These are phyloP conservation scores for Trogon surrucura DNA, from an alignment of 2,113 vertebrate genomes.

Conservation along the genomic window DNA sequence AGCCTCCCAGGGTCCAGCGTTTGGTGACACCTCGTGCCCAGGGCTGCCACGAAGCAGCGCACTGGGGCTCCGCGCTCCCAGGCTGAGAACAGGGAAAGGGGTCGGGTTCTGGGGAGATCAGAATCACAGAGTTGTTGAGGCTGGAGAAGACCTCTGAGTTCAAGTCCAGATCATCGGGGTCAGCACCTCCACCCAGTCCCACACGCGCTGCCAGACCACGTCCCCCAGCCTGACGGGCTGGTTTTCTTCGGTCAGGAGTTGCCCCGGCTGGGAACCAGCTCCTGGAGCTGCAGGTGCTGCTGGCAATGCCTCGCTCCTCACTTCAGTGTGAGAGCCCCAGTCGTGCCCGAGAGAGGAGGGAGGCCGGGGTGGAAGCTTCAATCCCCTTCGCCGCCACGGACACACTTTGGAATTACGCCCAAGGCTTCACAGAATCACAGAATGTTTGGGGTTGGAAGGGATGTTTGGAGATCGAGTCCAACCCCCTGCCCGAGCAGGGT, in stretches of 20 bases:
- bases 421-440: too few relatives aligned
- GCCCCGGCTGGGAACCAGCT: background rate
- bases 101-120: background rate
- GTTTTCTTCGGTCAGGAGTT: background rate
- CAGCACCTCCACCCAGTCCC: background rate
- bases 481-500: too few relatives aligned
- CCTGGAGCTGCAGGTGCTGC: background rate
- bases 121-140: too few relatives aligned
- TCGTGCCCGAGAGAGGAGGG: background rate
- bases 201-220: fast-evolving
- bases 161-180: too few relatives aligned
- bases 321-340: background rate
- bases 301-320: background rate
- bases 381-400: background rate
- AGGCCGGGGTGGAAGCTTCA: background rate
- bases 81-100: background rate
- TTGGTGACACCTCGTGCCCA: background rate
- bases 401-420: fast-evolving
- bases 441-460: too few relatives aligned
- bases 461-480: too few relatives aligned
- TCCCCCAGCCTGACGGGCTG: background rate
- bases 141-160: too few relatives aligned
- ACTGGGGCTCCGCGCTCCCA: background rate
- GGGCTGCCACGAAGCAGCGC: background rate
- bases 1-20: background rate